Conservation (phyloP, 2,888 invertebrate species). For the Ectobius pallidus region DNA sequence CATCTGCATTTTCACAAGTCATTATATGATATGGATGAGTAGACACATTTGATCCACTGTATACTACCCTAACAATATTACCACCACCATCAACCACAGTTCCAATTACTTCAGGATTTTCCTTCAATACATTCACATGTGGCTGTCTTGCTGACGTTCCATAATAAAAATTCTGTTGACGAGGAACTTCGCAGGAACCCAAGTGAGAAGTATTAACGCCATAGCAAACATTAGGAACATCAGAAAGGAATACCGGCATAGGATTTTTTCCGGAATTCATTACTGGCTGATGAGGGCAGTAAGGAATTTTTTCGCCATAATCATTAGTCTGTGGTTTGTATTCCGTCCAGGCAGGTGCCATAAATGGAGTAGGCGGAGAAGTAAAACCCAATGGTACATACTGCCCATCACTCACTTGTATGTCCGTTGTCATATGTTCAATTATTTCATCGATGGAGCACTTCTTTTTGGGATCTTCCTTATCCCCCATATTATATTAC, state of each 20-base stretch:
- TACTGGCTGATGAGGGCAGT: conserved; percentile 25
- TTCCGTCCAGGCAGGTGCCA: conserved; percentile 52
- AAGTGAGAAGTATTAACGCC: conserved; percentile 33
- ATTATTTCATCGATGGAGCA: conserved; percentile 60
- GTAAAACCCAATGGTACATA: conserved; percentile 62
- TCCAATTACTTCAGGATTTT: conserved; percentile 34
- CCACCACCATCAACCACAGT: conserved; percentile 54
- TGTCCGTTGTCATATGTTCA: conserved; percentile 64
- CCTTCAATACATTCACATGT: conserved; percentile 24
- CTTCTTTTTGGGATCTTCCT: conserved; percentile 33
- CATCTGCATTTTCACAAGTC: conserved; percentile 26
- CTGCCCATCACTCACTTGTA: conserved; percentile 61
- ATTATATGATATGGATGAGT: conserved; percentile 31
- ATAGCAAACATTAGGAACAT: conserved; percentile 31
- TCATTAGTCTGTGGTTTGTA: conserved; percentile 46
- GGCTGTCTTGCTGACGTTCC: conserved; percentile 21
- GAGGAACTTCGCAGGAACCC: conserved; percentile 7
- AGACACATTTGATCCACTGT: conserved; percentile 16
- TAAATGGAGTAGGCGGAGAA: conserved; percentile 50
- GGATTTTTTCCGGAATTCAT: conserved; percentile 30
- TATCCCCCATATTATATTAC: conserved; percentile 32
- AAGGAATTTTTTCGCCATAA: conserved; percentile 18
- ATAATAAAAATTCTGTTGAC: conserved; percentile 37
- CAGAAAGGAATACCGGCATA: conserved; percentile 28
- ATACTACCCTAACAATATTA: conserved; percentile 54